Evolutionary conservation across 2,888 invertebrate species (phyloP), one percentile per base, ranked within the genome.

Genomic region (Dryobota labecula): DNA sequence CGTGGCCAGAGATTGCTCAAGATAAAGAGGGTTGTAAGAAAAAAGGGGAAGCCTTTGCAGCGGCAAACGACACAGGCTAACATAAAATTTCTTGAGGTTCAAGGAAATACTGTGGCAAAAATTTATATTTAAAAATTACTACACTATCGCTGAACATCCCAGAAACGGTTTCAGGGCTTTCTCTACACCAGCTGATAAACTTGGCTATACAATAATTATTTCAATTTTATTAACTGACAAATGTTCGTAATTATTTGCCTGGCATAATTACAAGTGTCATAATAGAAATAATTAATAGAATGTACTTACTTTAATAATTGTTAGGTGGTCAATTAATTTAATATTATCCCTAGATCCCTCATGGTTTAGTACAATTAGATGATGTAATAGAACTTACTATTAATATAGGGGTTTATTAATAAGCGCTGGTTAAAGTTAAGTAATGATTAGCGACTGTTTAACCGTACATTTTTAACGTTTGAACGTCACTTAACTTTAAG

Each of bases 231-330:
- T 56, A 24, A 51, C 53, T 69, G 74, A 64, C 58, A 78, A 74
- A 69, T 69, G 63, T 53, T 56, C 5, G 45, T 47, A 79, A 69
- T 78, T 61, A 79, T 79, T 69, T 69, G 30, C 47, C 24, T 74
- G 79, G 68, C 63, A 68, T 66, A 57, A 78, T 61, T 67, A 62
- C 66, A 58, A 62, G 64, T 68, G 73, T 51, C 67, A 68, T 75
- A 76, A 78, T 66, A 78, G 11, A 73, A 36, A 73, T 78, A 73
- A 73, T 78, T 73, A 66, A 78, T 78, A 24, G 41, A 43, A 72
- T 30, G 27, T 57, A 30, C 30, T 54, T 45, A 30, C 36, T 61
- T 74, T 45, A 58, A 74, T 75, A 74, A 51, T 57, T 51, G 75
- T 45, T 54, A 64, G 47, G 18, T 64, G 33, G 36, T 43, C 36